These are phyloP conservation scores for Avahi laniger DNA, from an alignment of 2,797 vertebrate genomes.

Conservation along the genomic window DNA sequence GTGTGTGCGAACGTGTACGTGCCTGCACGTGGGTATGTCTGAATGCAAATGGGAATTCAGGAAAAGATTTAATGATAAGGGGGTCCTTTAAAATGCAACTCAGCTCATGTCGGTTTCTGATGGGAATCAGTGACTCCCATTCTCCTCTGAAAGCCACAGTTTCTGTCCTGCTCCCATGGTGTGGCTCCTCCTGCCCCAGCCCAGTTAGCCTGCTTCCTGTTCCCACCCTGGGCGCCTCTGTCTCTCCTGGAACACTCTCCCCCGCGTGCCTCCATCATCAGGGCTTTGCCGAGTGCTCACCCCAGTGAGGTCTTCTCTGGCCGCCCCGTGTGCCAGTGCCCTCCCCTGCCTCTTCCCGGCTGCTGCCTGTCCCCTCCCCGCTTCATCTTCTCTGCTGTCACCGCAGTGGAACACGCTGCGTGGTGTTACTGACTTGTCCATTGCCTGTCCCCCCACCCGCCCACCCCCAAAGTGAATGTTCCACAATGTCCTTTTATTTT, in stretches of 20 bases:
- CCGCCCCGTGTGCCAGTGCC: background rate
- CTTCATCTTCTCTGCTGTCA: background rate
- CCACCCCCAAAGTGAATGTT: background rate
- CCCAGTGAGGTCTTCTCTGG: background rate
- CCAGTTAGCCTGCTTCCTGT: background rate
- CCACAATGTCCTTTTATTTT: background rate
- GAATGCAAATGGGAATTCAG: background rate
- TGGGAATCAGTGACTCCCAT: background rate
- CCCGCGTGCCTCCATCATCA: background rate
- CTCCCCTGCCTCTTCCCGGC: background rate
- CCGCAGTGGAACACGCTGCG: accelerated
- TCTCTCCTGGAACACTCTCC: background rate
- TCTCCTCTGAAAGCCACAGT: background rate
- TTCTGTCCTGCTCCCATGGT: background rate
- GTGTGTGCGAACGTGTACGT: background rate
- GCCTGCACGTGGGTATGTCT: too few species aligned
- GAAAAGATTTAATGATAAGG: background rate
- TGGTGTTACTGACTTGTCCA: background rate
- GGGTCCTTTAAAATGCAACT: background rate
- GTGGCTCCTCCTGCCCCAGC: background rate
- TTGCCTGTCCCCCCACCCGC: background rate
- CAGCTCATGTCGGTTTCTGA: background rate
- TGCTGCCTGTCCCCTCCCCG: background rate
- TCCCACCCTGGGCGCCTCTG: background rate
- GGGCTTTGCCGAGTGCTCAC: background rate